These are phyloP conservation scores for Spilogale gracilis DNA, from an alignment of 2,113 vertebrate species.

Conservation along the genomic window DNA sequence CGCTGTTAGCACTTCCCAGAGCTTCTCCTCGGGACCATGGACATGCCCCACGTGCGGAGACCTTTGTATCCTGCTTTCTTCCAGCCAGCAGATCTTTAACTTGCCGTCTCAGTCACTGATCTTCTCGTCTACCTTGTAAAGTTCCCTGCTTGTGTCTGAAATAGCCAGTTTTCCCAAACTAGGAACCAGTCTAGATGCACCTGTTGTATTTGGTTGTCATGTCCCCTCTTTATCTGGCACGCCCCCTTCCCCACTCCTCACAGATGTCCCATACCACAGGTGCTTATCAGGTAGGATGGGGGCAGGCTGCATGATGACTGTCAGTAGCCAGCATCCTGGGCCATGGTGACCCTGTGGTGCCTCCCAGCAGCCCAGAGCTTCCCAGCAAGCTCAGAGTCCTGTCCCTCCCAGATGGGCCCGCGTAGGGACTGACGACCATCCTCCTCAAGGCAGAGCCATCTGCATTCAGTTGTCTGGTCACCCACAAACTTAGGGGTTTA, in stretches of 20 bases:
- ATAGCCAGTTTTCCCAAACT: background rate
- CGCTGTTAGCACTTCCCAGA: background rate
- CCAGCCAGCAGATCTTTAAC: background rate
- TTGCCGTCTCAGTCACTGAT: background rate
- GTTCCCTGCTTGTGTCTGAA: background rate
- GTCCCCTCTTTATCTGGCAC: background rate
- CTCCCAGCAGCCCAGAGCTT: background rate
- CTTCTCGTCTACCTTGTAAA: background rate
- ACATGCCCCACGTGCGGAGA: background rate
- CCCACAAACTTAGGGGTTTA: background rate
- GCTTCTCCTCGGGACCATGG: background rate
- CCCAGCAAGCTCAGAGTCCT: background rate
- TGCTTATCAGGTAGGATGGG: background rate
- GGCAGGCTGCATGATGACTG: background rate
- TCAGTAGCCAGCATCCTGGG: background rate
- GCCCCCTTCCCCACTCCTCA: too few relatives aligned
- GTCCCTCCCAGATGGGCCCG: background rate
- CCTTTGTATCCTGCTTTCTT: background rate
- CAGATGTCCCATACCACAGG: accelerated
- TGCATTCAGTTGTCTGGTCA: background rate
- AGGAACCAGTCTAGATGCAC: background rate
- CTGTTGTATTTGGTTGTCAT: accelerated
- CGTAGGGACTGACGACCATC: accelerated
- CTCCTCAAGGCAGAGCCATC: background rate
- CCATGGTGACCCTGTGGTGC: background rate